These are phyloP conservation scores for Pterophyllum scalare DNA, from an alignment of 2,113 vertebrate genomes.

Conservation along the genomic window DNA sequence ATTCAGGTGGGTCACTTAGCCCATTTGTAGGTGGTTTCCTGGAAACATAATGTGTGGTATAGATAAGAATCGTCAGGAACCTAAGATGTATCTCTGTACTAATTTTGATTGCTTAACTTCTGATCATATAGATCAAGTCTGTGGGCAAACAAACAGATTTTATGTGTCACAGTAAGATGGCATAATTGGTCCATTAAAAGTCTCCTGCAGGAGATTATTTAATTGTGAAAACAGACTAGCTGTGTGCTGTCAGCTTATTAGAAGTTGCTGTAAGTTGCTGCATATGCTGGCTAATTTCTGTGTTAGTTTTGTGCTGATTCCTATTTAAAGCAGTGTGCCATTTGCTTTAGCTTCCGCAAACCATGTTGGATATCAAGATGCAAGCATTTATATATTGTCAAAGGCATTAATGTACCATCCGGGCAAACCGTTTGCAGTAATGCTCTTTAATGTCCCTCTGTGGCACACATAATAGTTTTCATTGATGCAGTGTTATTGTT, in stretches of 20 bases:
- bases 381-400: neutral
- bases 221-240: neutral
- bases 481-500: slow-evolving; percentile 64
- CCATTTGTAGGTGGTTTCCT: no score
- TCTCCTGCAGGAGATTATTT: neutral
- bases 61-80: neutral
- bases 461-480: slow-evolving; percentile 15
- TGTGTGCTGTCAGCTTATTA: neutral
- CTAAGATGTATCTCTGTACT: neutral
- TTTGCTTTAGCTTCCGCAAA: slow-evolving; percentile 28
- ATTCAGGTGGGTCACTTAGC: no score
- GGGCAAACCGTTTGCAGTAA: neutral
- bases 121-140: neutral
- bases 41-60: neutral
- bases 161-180: neutral
- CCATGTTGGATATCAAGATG: neutral
- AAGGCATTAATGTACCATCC: neutral
- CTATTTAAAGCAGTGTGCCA: neutral
- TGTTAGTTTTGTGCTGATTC: neutral
- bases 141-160: neutral
- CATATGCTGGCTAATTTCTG: neutral
- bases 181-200: neutral
- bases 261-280: neutral
- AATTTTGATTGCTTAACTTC: neutral
- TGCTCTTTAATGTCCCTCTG: neutral